Evolutionary conservation across 1,140 invertebrate genomes (phyloP), one percentile per base, ranked within the genome.

Genomic region (Apis laboriosa): DNA sequence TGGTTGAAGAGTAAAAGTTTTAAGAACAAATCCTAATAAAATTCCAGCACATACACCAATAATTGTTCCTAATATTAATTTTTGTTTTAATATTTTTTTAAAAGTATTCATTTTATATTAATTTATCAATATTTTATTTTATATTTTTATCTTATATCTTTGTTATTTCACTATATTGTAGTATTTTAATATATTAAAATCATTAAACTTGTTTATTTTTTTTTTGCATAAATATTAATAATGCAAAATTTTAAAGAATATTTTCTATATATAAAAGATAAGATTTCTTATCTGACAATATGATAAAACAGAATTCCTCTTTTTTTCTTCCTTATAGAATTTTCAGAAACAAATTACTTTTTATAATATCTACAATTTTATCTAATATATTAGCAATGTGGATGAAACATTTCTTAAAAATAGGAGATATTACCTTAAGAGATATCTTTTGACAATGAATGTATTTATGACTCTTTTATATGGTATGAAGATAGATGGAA

Each of bases 1-100:
- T 89, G 84, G 86, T 85, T 85, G 84, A 28, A 13, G 15, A 15
- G 82, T 90, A 24, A 21, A 87, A 74, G 81, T 66, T 77, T 91
- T 92, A n/a, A 92, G 81, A 61, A 85, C 19, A 7, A 86, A 13
- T 60, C 91, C 91, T 49, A 85, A 60, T n/a, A 63, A 60, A 64
- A 89, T 86, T 15, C 89, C 91, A 74, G 56, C 19, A 75, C 64
- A 75, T n/a, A 91, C 85, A 49, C 86, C 82, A 56, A 82, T 13
- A 7, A 89, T 11, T 28, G 79, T 91, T 15, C 56, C 43, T 63
- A 90, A 71, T 73, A 90, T 91, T 71, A 85, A 15, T 13, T 78
- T 87, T 2, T 88, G 77, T 60, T 55, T 87, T 11, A 63, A 43
- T 43, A 84, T 7, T 34, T 1, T 61, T 34, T 24, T 55, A n/a